These are phyloP conservation scores for Drosophila flavopinicola DNA, from an alignment of 2,888 invertebrate species.

Conservation along the genomic window DNA sequence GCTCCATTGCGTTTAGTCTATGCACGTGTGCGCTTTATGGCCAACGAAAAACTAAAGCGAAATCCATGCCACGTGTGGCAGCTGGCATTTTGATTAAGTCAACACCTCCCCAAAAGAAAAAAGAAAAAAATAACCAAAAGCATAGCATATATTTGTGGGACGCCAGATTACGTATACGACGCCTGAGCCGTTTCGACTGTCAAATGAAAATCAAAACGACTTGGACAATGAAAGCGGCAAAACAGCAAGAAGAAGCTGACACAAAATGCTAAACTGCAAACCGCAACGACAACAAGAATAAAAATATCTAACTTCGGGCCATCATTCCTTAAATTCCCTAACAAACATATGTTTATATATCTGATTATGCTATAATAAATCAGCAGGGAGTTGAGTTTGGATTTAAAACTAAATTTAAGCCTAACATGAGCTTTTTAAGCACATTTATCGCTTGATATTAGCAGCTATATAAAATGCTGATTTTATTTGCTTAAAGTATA, in stretches of 20 bases:
- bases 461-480: too few relatives aligned
- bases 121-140: conserved; percentile 14
- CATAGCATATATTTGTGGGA: conserved; percentile 42
- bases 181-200: conserved; percentile 31
- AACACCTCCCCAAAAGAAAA: conserved; percentile 17
- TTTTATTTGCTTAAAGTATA: too few relatives aligned
- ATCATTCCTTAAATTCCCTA: conserved; percentile 13
- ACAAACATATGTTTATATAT: too few relatives aligned
- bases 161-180: conserved; percentile 42
- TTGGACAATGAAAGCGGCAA: conserved; percentile 34
- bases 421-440: too few relatives aligned
- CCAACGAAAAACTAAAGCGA: conserved; percentile 32
- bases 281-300: conserved; percentile 37
- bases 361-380: too few relatives aligned
- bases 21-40: conserved; percentile 62
- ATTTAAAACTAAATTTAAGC: too few relatives aligned
- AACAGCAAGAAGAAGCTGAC: conserved; percentile 7
- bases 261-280: conserved; percentile 48
- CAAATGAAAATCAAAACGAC: conserved; percentile 53
- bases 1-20: conserved; percentile 31
- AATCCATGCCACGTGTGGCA: conserved; percentile 49
- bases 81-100: conserved; percentile 61
- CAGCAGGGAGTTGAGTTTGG: too few relatives aligned
- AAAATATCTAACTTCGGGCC: rapidly evolving
- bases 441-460: too few relatives aligned